phyloP scores from a whole-genome alignment of 2,888 invertebrate species.

The Oligia latruncula region DNA sequence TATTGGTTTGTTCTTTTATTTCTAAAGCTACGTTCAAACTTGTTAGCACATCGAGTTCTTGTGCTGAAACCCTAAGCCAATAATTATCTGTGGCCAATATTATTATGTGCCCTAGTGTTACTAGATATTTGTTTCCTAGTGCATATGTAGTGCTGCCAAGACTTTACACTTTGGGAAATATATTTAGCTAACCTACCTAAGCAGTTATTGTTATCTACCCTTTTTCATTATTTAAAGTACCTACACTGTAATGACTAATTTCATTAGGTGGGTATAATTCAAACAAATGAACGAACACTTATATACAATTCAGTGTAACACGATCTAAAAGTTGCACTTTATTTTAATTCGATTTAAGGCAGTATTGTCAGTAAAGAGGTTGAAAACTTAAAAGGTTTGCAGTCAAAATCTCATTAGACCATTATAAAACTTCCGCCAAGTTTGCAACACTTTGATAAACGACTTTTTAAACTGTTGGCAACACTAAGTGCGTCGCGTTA shows the following conservation, averaged over 20 bases:
- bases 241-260: neutral
- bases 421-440: conserved; percentile 81
- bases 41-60: neutral
- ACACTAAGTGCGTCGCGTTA: conserved; percentile 72
- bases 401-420: conserved; percentile 82
- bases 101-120: neutral
- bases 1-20: neutral
- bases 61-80: neutral
- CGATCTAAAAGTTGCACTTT: conserved; percentile 65
- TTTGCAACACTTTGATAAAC: conserved; percentile 80
- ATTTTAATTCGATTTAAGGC: conserved; percentile 77
- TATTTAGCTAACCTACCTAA: neutral
- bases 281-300: conserved; percentile 37
- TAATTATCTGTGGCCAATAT: neutral
- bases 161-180: neutral
- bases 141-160: neutral
- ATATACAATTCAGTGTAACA: conserved; percentile 23
- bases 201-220: neutral
- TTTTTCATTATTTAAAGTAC: neutral
- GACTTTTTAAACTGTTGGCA: conserved; percentile 87
- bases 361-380: conserved; percentile 70
- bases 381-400: conserved; percentile 82
- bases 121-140: neutral
- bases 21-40: neutral
- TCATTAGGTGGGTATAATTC: neutral